Conservation (phyloP, 2,797 vertebrate genomes). For the Thalassophryne amazonica region DNA sequence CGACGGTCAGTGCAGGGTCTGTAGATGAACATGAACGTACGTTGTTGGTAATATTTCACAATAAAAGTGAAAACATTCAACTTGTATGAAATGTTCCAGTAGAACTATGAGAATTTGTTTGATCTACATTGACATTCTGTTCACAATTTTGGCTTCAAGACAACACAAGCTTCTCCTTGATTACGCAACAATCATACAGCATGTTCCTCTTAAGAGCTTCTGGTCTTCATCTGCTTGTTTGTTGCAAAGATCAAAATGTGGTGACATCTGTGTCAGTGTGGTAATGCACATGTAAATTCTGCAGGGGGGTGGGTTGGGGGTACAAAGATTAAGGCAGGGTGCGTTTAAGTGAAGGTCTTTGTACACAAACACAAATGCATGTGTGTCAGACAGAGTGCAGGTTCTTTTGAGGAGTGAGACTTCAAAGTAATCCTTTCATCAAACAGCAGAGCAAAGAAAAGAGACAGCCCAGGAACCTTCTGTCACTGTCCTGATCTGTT, state of each 20-base stretch:
- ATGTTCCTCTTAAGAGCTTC: background rate
- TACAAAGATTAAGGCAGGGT: conserved; percentile 48
- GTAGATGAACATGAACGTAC: too few species aligned
- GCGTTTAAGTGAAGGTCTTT: conserved; percentile 30
- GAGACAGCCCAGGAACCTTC: conserved; percentile 28
- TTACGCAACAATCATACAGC: background rate
- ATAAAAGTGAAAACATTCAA: too few species aligned
- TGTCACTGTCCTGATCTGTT: background rate
- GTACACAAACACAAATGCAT: conserved; percentile 13
- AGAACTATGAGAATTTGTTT: too few species aligned
- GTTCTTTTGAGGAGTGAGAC: conserved; percentile 35
- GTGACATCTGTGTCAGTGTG: background rate
- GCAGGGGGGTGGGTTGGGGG: conserved; percentile 25
- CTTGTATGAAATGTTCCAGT: too few species aligned
- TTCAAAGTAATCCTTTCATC: conserved; percentile 69
- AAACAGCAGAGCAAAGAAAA: conserved; percentile 25
- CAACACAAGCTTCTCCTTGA: too few species aligned
- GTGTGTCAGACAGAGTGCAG: background rate
- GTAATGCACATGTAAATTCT: conserved; percentile 12
- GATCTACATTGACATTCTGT: too few species aligned
- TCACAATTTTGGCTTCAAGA: too few species aligned
- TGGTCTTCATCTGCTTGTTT: conserved; percentile 3
- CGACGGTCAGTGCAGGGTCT: too few species aligned
- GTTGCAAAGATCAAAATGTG: too few species aligned
- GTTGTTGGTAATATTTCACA: too few species aligned